Base-by-base conservation (phyloP, 2,113 vertebrate species). In the Protomyctophum bolini region DNA sequence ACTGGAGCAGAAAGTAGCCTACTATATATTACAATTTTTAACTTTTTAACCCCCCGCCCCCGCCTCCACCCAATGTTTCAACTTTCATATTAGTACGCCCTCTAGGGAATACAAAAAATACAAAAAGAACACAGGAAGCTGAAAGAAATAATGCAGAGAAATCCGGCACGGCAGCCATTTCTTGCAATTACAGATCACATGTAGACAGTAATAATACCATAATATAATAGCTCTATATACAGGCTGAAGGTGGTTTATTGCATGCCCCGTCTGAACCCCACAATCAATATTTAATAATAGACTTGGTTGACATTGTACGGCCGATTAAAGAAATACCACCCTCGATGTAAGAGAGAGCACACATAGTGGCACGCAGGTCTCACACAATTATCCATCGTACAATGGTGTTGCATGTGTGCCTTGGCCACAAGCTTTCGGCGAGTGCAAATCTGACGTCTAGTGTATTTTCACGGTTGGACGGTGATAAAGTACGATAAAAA, bases 211-310 rank as follows among this genome's bases (percentile, higher is more conserved):
- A 47, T 71, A 76, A 47, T 71, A 76, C 64, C 21, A 66, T 73
- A 77, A 81, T 76, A 78, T 80, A 63, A 83, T 75, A 54, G 66
- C 70, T 83, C 79, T 69, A 71, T 70, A 65, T 21, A 21, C 21
- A 1, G 70, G 48, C 76, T 62, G 58, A 54, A 67, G 70, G 33
- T 72, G 70, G 56, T 82, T 85, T 86, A 86, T 88, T 86, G 74
- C 84, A 63, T 58, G 70, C 41, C 67, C 55, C 62, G 77, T 57
- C 66, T 84, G 64, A 88, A 86, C 72, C 74, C 54, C 59, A 63
- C 71, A 86, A 88, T 91, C 88, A 88, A 91, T 90, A 89, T 89
- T 87, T 90, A 90, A 91, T 90, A 91, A 85, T 66, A 68, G 64
- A 76, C 66, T 56, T 63, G 66, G 68, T 71, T 70, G 62, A 74